These are phyloP conservation scores for Melanotaenia parkinsoni DNA, from an alignment of 2,797 vertebrate species.

Conservation along the genomic window DNA sequence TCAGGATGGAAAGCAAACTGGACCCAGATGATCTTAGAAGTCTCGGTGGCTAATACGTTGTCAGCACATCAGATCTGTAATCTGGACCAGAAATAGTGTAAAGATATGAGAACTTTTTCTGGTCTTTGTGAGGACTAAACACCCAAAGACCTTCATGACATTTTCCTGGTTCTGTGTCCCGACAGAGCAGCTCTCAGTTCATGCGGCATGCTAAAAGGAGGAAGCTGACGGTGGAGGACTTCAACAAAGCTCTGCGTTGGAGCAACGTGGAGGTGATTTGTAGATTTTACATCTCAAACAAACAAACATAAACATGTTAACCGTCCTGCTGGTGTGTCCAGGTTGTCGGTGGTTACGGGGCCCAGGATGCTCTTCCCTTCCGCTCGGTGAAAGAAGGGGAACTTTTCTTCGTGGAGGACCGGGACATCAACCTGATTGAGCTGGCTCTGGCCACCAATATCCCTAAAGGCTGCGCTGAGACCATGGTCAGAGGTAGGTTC, in stretches of 20 bases:
- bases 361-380: constrained; percentile 88
- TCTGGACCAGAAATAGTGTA: too few species aligned
- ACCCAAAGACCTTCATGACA: too few species aligned
- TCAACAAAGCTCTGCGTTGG: constrained; percentile 93
- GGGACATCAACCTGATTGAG: constrained; percentile 92
- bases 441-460: constrained; percentile 92
- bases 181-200: constrained; percentile 93
- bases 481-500: constrained; percentile 85
- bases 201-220: constrained; percentile 92
- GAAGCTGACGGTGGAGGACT: constrained; percentile 92
- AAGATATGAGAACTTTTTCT: too few species aligned
- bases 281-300: rapidly evolving
- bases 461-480: constrained; percentile 92
- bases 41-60: too few species aligned
- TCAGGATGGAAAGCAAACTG: too few species aligned
- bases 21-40: too few species aligned
- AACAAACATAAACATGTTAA: neutral
- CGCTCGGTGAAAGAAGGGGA: constrained; percentile 89
- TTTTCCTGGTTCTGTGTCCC: neutral
- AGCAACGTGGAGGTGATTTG: constrained; percentile 89
- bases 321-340: constrained; percentile 42
- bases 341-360: constrained; percentile 89
- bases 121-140: too few species aligned
- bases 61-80: too few species aligned
- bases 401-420: constrained; percentile 90